Percentiles rank a stretch among this genome's conserved stretches.
Evolutionary conservation across 1,140 invertebrate genomes (phyloP).

Genomic region (Rhyzopertha dominica): DNA sequence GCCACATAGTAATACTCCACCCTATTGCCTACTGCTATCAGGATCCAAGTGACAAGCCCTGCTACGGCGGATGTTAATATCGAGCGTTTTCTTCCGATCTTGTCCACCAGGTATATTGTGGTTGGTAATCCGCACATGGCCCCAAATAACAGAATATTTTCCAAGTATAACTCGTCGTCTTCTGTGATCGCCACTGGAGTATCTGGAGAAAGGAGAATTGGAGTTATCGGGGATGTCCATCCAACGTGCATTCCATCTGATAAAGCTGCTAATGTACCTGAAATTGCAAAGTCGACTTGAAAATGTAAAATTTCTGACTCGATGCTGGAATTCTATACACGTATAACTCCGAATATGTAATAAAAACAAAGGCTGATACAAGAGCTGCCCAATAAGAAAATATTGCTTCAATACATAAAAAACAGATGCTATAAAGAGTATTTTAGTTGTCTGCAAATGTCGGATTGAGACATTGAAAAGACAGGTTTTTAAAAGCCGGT

Average conservation of each 20-base stretch:
- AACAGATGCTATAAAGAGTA: too few relatives aligned
- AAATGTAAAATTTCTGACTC: too few relatives aligned
- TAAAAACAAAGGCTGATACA: too few relatives aligned
- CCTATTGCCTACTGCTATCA: slow-evolving; percentile 47
- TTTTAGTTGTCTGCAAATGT: too few relatives aligned
- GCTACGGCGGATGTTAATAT: slow-evolving; percentile 52
- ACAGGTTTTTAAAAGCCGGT: too few relatives aligned
- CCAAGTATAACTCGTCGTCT: slow-evolving; percentile 52
- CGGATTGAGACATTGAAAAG: too few relatives aligned
- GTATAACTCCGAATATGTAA: too few relatives aligned
- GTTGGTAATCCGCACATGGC: slow-evolving; percentile 54
- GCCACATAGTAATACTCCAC: slow-evolving; percentile 45
- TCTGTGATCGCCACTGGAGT: slow-evolving; percentile 29
- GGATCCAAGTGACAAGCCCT: slow-evolving; percentile 56
- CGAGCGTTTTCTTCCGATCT: slow-evolving; percentile 57
- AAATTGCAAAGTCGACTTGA: too few relatives aligned
- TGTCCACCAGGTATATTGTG: slow-evolving; percentile 52
- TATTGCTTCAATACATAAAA: too few relatives aligned
- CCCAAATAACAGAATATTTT: slow-evolving; percentile 54
- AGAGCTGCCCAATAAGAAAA: too few relatives aligned
- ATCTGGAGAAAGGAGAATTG: slow-evolving; percentile 38
- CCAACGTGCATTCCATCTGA: slow-evolving; percentile 34
- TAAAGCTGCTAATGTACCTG: slow-evolving; percentile 2
- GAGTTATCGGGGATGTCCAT: slow-evolving; percentile 58
- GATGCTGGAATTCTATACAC: too few relatives aligned